Evolutionary conservation across 2,888 invertebrate species (phyloP), one percentile per base, ranked within the genome.

Genomic region (Drosophila buzzatii): DNA sequence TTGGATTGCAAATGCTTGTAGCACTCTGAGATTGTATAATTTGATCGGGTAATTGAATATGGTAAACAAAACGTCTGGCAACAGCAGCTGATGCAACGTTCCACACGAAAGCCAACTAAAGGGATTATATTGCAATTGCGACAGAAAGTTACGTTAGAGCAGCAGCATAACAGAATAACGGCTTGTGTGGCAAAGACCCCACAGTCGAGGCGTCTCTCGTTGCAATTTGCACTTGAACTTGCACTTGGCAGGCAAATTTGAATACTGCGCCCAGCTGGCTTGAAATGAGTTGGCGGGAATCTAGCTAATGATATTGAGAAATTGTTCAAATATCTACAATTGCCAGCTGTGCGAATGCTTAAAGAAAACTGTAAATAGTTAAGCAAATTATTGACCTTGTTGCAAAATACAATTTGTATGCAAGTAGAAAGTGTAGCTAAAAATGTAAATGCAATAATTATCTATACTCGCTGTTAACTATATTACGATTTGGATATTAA

Each of bases 1-100:
- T 85, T 85, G 88, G 88, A 87, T 85, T 84, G 77, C 45, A 73
- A 81, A 79, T 69, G 42, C 58, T 57, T 78, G 89, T 73, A 57
- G 45, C 65, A 42, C 64, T 58, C 16, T n/a, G 3, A 39, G 53
- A 62, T 76, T 82, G 80, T 73, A 60, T 69, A 73, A 64, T 59
- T 64, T 78, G 70, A 84, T 85, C 78, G 64, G 63, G 45, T 31
- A 42, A 63, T 33, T 45, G 47, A 45, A 53, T 33, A 70, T 56
- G 41, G 35, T 55, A 51, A 37, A 14, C 20, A 12, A n/a, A 47
- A 18, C 35, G 37, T 18, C 20, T 16, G 9, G 37, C 20, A 23
- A 49, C 31, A 20, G n/a, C 57, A 68, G 61, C 71, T 85, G 85
- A 87, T 70, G 82, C 80, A 82, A 82, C 53, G 23, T 62, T 31